Percentiles rank a stretch among this genome's conserved stretches.
phyloP scores from a whole-genome alignment of 2,113 vertebrate genomes.

The Cacatua alba region DNA sequence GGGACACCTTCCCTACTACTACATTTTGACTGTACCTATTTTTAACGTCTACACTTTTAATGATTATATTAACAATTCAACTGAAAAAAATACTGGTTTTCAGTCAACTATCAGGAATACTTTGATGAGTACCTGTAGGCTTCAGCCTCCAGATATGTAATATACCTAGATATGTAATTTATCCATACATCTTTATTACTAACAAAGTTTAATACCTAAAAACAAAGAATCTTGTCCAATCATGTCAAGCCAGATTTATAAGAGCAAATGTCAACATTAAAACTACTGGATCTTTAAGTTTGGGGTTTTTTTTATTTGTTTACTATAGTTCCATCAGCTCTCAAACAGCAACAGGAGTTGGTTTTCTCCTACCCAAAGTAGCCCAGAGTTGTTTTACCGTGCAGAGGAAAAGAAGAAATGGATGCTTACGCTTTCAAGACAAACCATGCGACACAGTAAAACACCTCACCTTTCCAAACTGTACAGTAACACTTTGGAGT shows the following conservation, averaged over 20 bases:
- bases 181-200: not conserved
- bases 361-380: not conserved
- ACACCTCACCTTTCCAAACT: not conserved
- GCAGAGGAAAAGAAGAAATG: not conserved
- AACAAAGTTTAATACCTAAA: not conserved
- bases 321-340: not conserved
- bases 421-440: not conserved
- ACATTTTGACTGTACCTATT: not conserved
- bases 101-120: not conserved
- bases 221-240: not conserved
- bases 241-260: not conserved
- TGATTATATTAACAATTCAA: not conserved
- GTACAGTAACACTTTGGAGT: rapidly evolving
- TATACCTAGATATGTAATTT: not conserved
- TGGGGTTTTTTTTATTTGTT: not conserved
- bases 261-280: not conserved
- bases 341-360: not conserved
- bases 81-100: not conserved
- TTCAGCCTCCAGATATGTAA: not conserved
- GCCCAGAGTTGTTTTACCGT: not conserved
- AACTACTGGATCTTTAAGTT: not conserved
- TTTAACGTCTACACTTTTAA: not conserved
- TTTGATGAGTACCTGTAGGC: not conserved
- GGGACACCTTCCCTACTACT: not conserved
- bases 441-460: not conserved